Evolutionary conservation across 2,888 invertebrate genomes (phyloP), one percentile per base, ranked within the genome.

Genomic region (Caenorhabditis parvicauda): DNA sequence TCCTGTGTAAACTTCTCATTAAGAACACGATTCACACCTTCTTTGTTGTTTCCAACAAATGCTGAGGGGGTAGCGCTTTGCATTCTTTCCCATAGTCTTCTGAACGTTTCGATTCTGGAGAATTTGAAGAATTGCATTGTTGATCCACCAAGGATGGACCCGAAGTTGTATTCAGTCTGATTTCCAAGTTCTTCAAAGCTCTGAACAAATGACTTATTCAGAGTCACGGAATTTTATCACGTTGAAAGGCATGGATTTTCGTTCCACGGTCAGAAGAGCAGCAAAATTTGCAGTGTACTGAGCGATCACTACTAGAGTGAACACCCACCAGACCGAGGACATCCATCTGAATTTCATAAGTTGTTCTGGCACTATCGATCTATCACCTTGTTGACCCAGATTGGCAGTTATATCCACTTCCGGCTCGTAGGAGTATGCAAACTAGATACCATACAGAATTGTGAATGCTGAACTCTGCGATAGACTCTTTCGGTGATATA

Each of bases 241-340:
- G 52, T 75, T 74, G 42, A 75, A 75, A 1, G 75, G 75, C 35
- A 93, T 70, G 1, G 63, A 70, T 54, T 75, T 74, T 39, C 94
- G 84, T 83, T 96, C 95, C 27, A 96, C 94, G 0, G 96, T 96
- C 41, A 96, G 86, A 83, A 96, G 94, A 1, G 96, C 96, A 0
- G 96, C 96, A 79, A 96, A 85, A 84, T 92, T 91, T 17, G 96
- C 96, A 9, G 96, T 96, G 85, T 96, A 96, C n/a, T 96, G 96
- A 0, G 94, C 93, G 61, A 98, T 91, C 82, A 96, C 92, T 82
- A 96, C 96, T 37, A 96, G 86, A 0, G 95, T 95, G 84, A 98
- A 96, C 85, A 95, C 94, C 93, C 95, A 96, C 96, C 96, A 96
- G n/a, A 72, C 67, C 0, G 70, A 57, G 3, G 67, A 67, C 22